Base-by-base conservation (phyloP, 2,797 vertebrate genomes). In the Poeciliopsis infans region DNA sequence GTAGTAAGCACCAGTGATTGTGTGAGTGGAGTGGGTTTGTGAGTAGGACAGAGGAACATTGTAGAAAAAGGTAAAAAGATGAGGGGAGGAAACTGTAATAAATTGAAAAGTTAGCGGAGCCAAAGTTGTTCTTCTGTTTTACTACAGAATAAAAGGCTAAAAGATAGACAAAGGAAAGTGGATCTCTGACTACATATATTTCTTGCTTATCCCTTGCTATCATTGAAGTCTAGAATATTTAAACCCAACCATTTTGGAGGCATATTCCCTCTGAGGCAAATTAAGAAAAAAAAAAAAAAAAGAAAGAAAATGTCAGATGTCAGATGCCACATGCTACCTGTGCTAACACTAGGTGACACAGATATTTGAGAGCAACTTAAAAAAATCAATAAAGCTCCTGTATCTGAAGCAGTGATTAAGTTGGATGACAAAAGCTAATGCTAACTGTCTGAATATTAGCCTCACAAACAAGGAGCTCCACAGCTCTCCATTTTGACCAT, bases 41-140 rank as follows among this genome's bases (percentile, higher is more conserved):
- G 61, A 77, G 43, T 33, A 43, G 49, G 31, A 57, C 6, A 57
- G 72, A 49, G 41, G 25, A 78, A 36, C 51, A 15, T 41, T 75
- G 81, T 55, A 25, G 72, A 75, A 70, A 79, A 88, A 6, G 78
- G 71, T 28, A 39, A 59, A 20, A 69, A 70, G 64, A 83, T 47
- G 72, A 76, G 59, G 61, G 73, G 49, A 76, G 20, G 70, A 84
- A 70, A 83, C 66, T 51, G 72, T 86, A 84, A 91, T 87, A 71
- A 83, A 25, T 2, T 25, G 11, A 68, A 43, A 43, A 23, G 66
- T 68, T 68, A 11, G 20, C 36, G 43, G 39, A 43, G 23, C 23
- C 25, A 15, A 41, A 25, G 20, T 25, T 68, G 33, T 36, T 66
- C 36, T 68, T 25, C 36, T 68, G 64, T 68, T 25, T 41, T 15